These are phyloP conservation scores for Cordilura impudica DNA, from an alignment of 2,888 invertebrate species.

Conservation along the genomic window DNA sequence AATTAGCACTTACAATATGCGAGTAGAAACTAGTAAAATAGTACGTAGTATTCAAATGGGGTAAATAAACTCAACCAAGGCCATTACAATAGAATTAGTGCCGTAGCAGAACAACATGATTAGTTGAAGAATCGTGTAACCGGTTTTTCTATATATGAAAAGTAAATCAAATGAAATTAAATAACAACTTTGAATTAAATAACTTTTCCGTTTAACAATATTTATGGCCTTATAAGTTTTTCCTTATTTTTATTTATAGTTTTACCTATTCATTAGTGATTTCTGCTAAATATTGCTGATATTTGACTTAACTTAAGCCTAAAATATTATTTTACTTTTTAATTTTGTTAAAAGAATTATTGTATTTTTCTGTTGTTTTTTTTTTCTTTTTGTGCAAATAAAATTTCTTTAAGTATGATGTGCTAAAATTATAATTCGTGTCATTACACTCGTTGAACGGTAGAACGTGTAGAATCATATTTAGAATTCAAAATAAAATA, in stretches of 20 bases:
- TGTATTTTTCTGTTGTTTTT: too few relatives aligned
- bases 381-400: too few relatives aligned
- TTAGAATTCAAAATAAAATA: slow-evolving; percentile 34
- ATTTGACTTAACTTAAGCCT: too few relatives aligned
- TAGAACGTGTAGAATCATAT: slow-evolving; percentile 43
- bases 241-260: too few relatives aligned
- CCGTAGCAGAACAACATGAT: neutral
- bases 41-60: slow-evolving; percentile 15
- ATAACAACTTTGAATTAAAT: neutral
- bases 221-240: too few relatives aligned
- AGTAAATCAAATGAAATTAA: neutral
- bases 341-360: too few relatives aligned
- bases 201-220: too few relatives aligned
- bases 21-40: neutral
- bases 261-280: too few relatives aligned
- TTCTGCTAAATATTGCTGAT: too few relatives aligned
- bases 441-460: slow-evolving; percentile 32
- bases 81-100: slow-evolving; percentile 11
- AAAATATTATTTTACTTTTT: too few relatives aligned
- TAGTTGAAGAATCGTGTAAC: slow-evolving; percentile 13
- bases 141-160: neutral
- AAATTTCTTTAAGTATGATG: too few relatives aligned
- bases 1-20: slow-evolving; percentile 28
- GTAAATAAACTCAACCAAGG: slow-evolving; percentile 60
- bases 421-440: too few relatives aligned